Base-by-base conservation (phyloP, 2,113 vertebrate species). In the Romanogobio albipinnatus region DNA sequence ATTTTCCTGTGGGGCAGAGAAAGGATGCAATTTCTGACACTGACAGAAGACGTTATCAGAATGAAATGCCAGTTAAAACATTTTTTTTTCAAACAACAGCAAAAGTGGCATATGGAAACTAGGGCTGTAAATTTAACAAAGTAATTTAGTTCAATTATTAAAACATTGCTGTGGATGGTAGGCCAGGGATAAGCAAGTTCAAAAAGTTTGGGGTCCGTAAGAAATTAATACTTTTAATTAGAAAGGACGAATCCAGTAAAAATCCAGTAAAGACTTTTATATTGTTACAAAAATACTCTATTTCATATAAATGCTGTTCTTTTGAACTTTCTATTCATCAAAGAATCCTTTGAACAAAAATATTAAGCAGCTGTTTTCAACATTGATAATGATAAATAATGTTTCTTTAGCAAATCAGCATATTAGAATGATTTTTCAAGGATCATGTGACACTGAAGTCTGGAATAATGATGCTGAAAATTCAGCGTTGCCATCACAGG, bases 1-100 rank as follows among this genome's bases (percentile, higher is more conserved):
- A 73, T 94, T 90, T 91, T 99, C 98, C 97, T 99, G 93, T 90
- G 93, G 91, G 90, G 5, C 86, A 91, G 24, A 75, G 80, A 89
- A 86, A 81, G 90, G 24, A 85, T 45, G 13, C 1, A 24, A 59
- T 85, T 76, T 82, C 61, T 64, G 79, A 84, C 78, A 62, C 13
- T 83, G 82, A 75, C 51, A 85, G 80, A 84, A 19, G 68, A 19
- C 68, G 77, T 45, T 33, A 47, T 59, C 33, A 49, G 45, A 56
- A 49, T 73, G 17, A 58, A 45, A 61, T 56, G 39, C 10, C 39
- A 73, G 39, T 71, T 73, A 73, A 73, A 73, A 71, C 9, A 3
- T 45, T 0, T 5, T 22, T n/a, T 24, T 47, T 73, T 71, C 15
- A n/a, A 5, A 43, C 5, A 26, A 66, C 39, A 39, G 39, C 39